Evolutionary conservation across 2,113 vertebrate species (phyloP).

Genomic region (Seriola rivoliana): DNA sequence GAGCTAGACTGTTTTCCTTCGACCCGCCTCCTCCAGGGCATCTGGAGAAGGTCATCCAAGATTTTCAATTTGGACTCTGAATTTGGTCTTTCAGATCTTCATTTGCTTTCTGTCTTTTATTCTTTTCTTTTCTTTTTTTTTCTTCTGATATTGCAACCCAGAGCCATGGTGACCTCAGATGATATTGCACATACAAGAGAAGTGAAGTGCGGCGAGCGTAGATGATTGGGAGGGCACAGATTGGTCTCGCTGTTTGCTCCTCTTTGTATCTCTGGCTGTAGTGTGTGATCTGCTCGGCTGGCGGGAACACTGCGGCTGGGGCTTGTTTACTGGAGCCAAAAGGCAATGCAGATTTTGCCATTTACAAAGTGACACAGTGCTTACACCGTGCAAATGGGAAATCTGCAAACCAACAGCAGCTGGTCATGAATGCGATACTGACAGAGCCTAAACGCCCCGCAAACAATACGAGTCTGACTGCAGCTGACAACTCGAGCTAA

Average conservation of each 20-base stretch:
- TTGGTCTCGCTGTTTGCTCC: constrained; percentile 63
- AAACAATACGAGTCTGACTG: constrained; percentile 54
- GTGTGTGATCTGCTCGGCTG: constrained; percentile 48
- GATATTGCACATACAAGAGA: constrained; percentile 47
- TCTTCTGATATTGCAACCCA: constrained; percentile 40
- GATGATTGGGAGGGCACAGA: constrained; percentile 61
- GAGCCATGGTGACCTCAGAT: constrained; percentile 53
- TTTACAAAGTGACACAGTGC: constrained; percentile 70
- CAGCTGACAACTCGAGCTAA: constrained; percentile 56
- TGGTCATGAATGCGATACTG: constrained; percentile 72
- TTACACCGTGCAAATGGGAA: constrained; percentile 69
- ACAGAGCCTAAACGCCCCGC: constrained; percentile 57
- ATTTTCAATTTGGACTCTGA: constrained; percentile 63
- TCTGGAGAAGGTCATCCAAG: constrained; percentile 57
- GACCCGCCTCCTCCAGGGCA: constrained; percentile 38
- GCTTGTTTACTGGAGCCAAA: constrained; percentile 61
- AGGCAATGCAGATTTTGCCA: constrained; percentile 77
- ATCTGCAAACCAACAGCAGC: constrained; percentile 74
- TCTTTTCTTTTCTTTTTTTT: constrained; percentile 8
- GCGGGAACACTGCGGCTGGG: constrained; percentile 27
- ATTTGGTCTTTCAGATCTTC: constrained; percentile 64
- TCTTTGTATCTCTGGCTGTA: constrained; percentile 56
- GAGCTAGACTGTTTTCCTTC: constrained; percentile 40
- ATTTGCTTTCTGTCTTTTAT: constrained; percentile 53
- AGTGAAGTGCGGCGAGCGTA: constrained; percentile 49